phyloP scores from a whole-genome alignment of 2,113 vertebrate genomes.

The Glareola pratincola region DNA sequence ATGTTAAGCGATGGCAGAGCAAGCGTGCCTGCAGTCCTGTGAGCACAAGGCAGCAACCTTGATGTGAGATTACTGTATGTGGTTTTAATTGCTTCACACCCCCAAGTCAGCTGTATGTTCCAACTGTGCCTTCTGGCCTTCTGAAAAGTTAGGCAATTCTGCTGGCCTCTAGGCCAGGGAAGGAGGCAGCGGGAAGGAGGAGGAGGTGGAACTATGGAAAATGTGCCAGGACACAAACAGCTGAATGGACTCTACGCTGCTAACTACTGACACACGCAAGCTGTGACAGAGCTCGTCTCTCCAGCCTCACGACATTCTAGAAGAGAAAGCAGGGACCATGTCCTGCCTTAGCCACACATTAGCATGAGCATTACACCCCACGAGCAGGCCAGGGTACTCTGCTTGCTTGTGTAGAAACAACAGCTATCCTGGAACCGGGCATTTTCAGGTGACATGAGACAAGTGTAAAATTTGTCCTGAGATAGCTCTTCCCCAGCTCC shows the following conservation, averaged over 20 bases:
- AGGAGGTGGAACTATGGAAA: background rate
- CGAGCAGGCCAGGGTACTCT: background rate
- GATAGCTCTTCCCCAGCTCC: background rate
- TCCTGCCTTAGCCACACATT: background rate
- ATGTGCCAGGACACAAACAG: background rate
- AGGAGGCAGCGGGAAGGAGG: background rate
- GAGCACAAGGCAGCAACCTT: background rate
- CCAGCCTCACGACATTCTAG: background rate
- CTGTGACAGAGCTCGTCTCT: background rate
- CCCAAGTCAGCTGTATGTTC: background rate
- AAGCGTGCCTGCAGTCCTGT: background rate
- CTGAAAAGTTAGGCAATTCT: slow-evolving; percentile 6
- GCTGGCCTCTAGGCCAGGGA: background rate
- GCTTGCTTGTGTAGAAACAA: background rate
- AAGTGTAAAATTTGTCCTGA: background rate
- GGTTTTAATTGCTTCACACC: background rate
- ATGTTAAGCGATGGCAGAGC: background rate
- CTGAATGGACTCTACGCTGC: background rate
- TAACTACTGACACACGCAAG: background rate
- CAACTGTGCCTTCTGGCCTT: background rate
- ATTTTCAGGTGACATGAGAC: background rate
- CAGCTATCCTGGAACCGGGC: background rate
- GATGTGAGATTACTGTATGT: background rate
- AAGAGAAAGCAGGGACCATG: background rate
- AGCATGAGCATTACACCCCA: background rate